These are phyloP conservation scores for Characodon lateralis DNA, from an alignment of 2,797 vertebrate genomes.

Conservation along the genomic window DNA sequence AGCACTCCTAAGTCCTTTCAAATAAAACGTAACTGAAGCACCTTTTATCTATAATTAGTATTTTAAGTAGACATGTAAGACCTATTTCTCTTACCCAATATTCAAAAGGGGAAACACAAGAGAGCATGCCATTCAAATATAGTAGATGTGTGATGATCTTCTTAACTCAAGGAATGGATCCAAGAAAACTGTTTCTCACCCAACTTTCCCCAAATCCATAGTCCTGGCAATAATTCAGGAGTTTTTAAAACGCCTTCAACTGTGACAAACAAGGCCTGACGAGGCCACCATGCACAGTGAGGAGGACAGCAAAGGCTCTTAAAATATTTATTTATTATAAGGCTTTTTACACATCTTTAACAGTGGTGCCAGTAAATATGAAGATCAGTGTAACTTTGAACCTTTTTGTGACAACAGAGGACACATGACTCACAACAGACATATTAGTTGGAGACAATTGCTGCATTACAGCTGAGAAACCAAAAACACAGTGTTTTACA, in stretches of 20 bases:
- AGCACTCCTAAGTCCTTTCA: background rate
- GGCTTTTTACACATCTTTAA: background rate
- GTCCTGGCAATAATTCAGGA: no score
- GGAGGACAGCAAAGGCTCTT: background rate
- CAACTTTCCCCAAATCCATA: no score
- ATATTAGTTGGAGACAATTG: slow-evolving; percentile 34
- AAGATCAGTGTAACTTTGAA: background rate
- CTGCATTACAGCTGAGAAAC: slow-evolving; percentile 50
- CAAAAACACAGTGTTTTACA: slow-evolving; percentile 70
- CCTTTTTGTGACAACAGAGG: background rate
- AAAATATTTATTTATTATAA: background rate
- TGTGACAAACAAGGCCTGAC: background rate
- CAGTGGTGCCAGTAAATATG: background rate
- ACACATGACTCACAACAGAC: slow-evolving; percentile 11
- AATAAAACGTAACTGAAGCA: background rate
- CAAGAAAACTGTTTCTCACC: background rate
- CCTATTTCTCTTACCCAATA: background rate
- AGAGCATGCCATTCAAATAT: background rate
- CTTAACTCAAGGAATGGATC: background rate
- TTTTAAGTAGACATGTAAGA: background rate
- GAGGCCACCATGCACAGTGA: background rate
- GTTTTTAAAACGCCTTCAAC: background rate
- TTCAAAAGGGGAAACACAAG: background rate
- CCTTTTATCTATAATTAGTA: background rate
- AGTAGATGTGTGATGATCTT: background rate